A percentile compares a stretch with the other conserved stretches of the same genome.
These are phyloP conservation scores for Calcarius lapponicus DNA, from an alignment of 2,797 vertebrate genomes.

Conservation along the genomic window DNA sequence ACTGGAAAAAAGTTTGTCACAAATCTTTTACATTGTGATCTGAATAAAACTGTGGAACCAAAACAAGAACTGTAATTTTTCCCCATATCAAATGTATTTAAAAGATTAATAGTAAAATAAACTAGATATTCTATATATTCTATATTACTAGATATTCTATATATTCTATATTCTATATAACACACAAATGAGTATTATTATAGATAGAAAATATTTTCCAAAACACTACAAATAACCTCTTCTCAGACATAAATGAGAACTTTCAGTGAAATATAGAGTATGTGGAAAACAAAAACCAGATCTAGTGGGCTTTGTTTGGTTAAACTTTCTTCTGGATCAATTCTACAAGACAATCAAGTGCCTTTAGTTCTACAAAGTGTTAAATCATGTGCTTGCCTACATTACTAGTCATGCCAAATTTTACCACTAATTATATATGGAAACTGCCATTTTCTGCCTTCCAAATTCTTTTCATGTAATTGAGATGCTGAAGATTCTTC, in stretches of 20 bases:
- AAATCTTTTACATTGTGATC: not conserved
- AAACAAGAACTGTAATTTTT: not conserved
- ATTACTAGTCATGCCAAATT: not conserved
- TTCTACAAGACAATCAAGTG: not conserved
- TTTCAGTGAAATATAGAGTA: not conserved
- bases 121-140: not conserved
- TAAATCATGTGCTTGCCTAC: not conserved
- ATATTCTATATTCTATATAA: not conserved
- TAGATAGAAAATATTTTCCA: not conserved
- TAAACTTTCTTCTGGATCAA: not conserved
- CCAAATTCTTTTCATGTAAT: not conserved
- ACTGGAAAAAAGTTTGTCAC: not conserved
- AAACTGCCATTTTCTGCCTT: slow-evolving; percentile 1
- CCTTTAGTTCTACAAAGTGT: not conserved
- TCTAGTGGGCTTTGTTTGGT: not conserved
- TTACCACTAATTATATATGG: not conserved
- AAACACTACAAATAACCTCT: not conserved
- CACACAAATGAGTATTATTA: not conserved
- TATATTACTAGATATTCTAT: no score
- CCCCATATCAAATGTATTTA: not conserved
- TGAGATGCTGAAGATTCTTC: not conserved
- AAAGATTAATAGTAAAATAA: not conserved
- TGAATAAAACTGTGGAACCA: not conserved
- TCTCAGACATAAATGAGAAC: not conserved
- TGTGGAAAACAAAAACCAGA: not conserved